A percentile compares a stretch with the other conserved stretches of the same genome.
Conservation (phyloP, 2,797 vertebrate genomes). For the Erethizon dorsatum region DNA sequence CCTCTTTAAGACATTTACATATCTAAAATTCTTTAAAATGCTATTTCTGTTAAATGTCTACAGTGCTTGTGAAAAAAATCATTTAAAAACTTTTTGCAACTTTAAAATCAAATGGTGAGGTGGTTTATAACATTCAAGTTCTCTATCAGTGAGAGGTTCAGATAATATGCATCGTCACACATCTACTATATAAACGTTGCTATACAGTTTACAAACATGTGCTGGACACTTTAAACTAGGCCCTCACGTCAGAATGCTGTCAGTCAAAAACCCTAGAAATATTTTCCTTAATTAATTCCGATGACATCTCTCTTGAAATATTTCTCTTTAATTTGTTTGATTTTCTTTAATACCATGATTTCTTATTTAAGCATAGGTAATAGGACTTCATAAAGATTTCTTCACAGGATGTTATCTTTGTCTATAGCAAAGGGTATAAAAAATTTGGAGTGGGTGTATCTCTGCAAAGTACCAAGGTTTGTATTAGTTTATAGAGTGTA, state of each 20-base stretch:
- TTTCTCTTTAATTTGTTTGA: background rate
- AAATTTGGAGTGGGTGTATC: background rate
- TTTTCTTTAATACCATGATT: conserved; percentile 23
- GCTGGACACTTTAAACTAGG: background rate
- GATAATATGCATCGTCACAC: background rate
- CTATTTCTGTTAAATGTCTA: background rate
- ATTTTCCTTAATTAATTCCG: background rate
- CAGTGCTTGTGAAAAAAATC: background rate
- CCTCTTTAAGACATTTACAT: conserved; percentile 11
- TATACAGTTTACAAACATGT: background rate
- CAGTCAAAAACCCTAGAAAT: background rate
- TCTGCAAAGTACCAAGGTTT: background rate
- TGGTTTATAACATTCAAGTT: background rate
- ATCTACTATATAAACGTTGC: background rate
- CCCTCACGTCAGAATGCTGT: background rate
- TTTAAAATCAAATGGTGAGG: background rate
- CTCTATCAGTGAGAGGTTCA: background rate
- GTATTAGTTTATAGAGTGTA: background rate
- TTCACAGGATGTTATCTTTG: background rate
- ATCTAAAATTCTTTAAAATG: conserved; percentile 47
- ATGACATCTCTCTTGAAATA: background rate
- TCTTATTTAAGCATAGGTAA: conserved; percentile 2
- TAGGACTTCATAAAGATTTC: background rate
- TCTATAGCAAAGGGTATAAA: background rate
- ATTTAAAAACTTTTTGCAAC: background rate